Conservation (phyloP, 2,888 invertebrate species). For the Colletes collaris region DNA sequence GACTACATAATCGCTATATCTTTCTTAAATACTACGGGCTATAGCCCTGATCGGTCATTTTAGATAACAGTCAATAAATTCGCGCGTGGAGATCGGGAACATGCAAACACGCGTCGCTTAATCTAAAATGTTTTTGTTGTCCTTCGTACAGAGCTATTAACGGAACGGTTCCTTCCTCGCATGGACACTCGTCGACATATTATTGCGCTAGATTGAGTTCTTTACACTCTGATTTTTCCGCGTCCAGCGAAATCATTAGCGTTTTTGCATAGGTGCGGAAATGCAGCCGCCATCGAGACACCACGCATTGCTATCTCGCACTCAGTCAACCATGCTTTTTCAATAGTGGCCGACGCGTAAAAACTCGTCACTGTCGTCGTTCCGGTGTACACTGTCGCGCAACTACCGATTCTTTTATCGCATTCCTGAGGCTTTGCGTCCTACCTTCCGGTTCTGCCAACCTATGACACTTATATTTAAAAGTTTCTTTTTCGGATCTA, state of each 20-base stretch:
- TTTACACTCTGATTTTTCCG: constrained; percentile 9
- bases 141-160: background rate
- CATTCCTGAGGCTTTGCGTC: constrained; percentile 8
- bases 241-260: constrained; percentile 24
- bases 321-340: background rate
- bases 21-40: constrained; percentile 17
- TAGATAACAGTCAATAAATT: constrained; percentile 51
- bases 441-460: background rate
- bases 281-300: constrained; percentile 48
- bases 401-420: background rate
- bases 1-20: too few relatives aligned
- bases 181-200: constrained; percentile 7
- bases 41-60: background rate
- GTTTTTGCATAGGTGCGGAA: constrained; percentile 47
- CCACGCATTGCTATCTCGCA: constrained; percentile 13
- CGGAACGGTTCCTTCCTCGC: constrained; percentile 24
- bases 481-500: too few relatives aligned
- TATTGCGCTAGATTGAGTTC: constrained; percentile 46
- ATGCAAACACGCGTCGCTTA: constrained; percentile 35
- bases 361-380: background rate
- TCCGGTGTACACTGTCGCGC: background rate
- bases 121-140: background rate
- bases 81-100: too few relatives aligned
- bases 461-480: background rate
- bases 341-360: too few relatives aligned